Evolutionary conservation across 2,888 invertebrate genomes (phyloP).

Genomic region (Acleris sparsana): DNA sequence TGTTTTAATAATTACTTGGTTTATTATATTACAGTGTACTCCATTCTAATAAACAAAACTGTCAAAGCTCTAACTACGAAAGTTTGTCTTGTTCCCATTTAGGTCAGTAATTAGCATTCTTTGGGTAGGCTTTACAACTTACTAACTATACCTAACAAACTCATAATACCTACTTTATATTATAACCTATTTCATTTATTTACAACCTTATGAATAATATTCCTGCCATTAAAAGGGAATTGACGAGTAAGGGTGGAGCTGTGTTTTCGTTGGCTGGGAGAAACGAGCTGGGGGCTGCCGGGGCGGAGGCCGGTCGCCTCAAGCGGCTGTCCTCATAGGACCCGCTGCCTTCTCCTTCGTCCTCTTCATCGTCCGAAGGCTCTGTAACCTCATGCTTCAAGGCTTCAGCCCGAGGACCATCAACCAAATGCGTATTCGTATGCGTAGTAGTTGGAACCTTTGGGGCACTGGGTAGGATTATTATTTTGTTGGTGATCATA

Average conservation of each 20-base stretch:
- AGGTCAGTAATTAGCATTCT: slow-evolving; percentile 18
- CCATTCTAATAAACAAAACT: slow-evolving; percentile 5
- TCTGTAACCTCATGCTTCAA: slow-evolving; percentile 67
- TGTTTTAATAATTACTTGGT: too few species aligned
- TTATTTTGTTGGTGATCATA: slow-evolving; percentile 49
- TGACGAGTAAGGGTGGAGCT: slow-evolving; percentile 44
- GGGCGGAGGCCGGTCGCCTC: slow-evolving; percentile 62
- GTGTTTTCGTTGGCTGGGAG: slow-evolving; percentile 67
- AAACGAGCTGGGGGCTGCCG: slow-evolving; percentile 72
- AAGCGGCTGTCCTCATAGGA: slow-evolving; percentile 61
- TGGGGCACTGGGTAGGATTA: slow-evolving; percentile 29
- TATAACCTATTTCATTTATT: slow-evolving; percentile 42
- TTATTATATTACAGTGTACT: too few species aligned
- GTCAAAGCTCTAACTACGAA: slow-evolving; percentile 20
- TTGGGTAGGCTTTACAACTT: slow-evolving; percentile 17
- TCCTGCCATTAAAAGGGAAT: slow-evolving; percentile 41
- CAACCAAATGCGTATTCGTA: slow-evolving; percentile 38
- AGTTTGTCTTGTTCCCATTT: slow-evolving; percentile 29
- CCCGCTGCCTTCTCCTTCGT: slow-evolving; percentile 73
- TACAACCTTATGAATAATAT: slow-evolving; percentile 47
- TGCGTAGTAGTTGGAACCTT: slow-evolving; percentile 37
- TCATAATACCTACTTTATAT: slow-evolving; percentile 23
- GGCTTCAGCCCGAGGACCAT: slow-evolving; percentile 62
- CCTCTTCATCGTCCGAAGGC: slow-evolving; percentile 76
- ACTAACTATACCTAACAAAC: slow-evolving; percentile 10